Evolutionary conservation across 2,113 vertebrate species (phyloP), one percentile per base, ranked within the genome.

Genomic region (Thoracochromis brauschi): DNA sequence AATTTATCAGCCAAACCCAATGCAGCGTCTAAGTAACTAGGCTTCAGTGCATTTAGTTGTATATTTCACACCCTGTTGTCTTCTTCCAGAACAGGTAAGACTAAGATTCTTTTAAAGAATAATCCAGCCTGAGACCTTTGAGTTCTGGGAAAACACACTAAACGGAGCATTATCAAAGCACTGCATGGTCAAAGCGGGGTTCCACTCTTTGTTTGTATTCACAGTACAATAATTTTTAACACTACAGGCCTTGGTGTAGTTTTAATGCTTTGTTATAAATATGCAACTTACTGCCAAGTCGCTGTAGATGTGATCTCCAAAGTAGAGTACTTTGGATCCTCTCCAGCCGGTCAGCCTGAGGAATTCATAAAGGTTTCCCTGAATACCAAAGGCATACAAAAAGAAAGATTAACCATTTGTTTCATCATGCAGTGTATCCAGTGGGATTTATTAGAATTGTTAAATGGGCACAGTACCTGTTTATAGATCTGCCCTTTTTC

Each of bases 251-350:
- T 81, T 51, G 24, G 21, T n/a, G 26, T 10, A 26, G n/a, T 63
- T 85, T 29, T n/a, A 79, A 38, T 13, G 5, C 7, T 78, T 80
- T 42, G 80, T 38, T 84, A n/a, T 54, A 42, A 42, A 80, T 57
- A 40, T n/a, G 75, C 33, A 87, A 83, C 98, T 98, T 96, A 99
- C 99, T 92, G 99, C 99, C 95, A 99, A 95, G 95, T 99, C 99
- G 68, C 99, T 99, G 96, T 99, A 99, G 94, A 99, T 99, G 89
- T 99, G 99, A 95, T 99, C 99, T 83, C 99, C 98, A 63, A 99
- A 99, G 95, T 99, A 99, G 29, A 99, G 96, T 80, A 99, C 99
- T 93, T 97, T 99, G 47, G 98, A 98, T 58, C 99, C 99, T 71
- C 98, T 97, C 99, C 99, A 99, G 85, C 98, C 99, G 2, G 99